Evolutionary conservation across 2,113 vertebrate genomes (phyloP), one percentile per base, ranked within the genome.

Genomic region (Phalacrocorax carbo): DNA sequence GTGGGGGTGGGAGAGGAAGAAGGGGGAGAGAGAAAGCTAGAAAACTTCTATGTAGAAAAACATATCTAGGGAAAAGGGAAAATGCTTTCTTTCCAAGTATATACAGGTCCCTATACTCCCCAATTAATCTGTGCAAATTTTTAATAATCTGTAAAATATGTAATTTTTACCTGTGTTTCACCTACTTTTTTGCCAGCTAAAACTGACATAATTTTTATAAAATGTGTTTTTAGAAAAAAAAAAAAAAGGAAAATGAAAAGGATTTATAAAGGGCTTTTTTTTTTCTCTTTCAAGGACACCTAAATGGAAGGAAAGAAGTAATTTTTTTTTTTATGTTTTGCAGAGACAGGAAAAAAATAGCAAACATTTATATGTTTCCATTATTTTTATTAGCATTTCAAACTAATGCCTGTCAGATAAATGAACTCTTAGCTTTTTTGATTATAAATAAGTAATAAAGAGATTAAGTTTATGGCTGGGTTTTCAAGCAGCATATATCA

Each of bases 211-310:
- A 2, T 16, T 68, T 66, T 71, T 34, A 23, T 21, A 34, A 82
- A 46, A 38, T 6, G 0, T 38, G 38, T 38, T 38, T 38, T 38
- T 38, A 38, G 38, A 5, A 38, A 38, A 38, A 38, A 38, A 38
- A 38, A 38, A 38, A 38, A 38, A 5, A 38, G 38, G 38, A 38
- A 38, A 38, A 38, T 38, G 38, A 49, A 14, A n/a, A 7, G 0
- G 1, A 25, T 21, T 44, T 61, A 10, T 36, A 64, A 55, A 38
- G 1, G 5, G 7, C 0, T 26, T 13, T 17, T 10, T 64, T 34
- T 34, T 38, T 38, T 25, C 32, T 32, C 40, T 65, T 66, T 29
- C 12, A 90, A 72, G 14, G 25, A 34, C 5, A 19, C 1, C 4
- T 46, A 82, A 19, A 7, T 52, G 13, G 5, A 82, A 82, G 18